Evolutionary conservation across 2,113 vertebrate genomes (phyloP).

Genomic region (Axis porcinus): DNA sequence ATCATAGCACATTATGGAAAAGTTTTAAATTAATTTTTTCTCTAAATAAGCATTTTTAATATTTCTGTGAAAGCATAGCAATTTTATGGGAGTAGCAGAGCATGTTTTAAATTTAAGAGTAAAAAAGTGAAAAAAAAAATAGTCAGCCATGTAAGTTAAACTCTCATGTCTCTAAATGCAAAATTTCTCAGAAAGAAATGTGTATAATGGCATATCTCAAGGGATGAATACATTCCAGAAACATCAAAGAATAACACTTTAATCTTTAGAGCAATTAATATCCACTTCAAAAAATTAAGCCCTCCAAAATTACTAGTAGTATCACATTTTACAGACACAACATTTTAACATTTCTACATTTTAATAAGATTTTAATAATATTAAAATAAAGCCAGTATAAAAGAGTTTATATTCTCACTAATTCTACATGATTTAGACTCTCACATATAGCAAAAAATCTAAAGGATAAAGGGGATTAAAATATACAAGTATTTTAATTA

Average conservation of each 20-base stretch:
- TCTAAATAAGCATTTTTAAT: conserved; percentile 38
- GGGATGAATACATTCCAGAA: conserved; percentile 69
- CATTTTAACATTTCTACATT: conserved; percentile 67
- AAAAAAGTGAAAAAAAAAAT: not conserved
- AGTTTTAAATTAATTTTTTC: conserved; percentile 18
- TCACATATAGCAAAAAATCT: conserved; percentile 45
- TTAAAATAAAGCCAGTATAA: conserved; percentile 60
- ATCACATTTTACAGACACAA: conserved; percentile 57
- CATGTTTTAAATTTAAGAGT: conserved; percentile 23
- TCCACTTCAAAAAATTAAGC: conserved; percentile 61
- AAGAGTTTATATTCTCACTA: conserved; percentile 60
- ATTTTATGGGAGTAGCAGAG: not conserved
- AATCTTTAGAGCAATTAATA: conserved; percentile 73
- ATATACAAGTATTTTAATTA: conserved; percentile 66
- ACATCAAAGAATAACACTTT: conserved; percentile 73
- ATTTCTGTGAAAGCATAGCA: conserved; percentile 25
- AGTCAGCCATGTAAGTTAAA: conserved; percentile 62
- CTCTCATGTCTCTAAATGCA: conserved; percentile 48
- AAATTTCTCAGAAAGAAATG: conserved; percentile 68
- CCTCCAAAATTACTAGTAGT: conserved; percentile 66
- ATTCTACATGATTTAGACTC: conserved; percentile 61
- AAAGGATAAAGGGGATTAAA: conserved; percentile 62
- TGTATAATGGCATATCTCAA: conserved; percentile 68
- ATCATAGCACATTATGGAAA: not conserved
- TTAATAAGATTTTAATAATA: conserved; percentile 61